phyloP scores from a whole-genome alignment of 2,113 vertebrate species.

The Calypte anna region DNA sequence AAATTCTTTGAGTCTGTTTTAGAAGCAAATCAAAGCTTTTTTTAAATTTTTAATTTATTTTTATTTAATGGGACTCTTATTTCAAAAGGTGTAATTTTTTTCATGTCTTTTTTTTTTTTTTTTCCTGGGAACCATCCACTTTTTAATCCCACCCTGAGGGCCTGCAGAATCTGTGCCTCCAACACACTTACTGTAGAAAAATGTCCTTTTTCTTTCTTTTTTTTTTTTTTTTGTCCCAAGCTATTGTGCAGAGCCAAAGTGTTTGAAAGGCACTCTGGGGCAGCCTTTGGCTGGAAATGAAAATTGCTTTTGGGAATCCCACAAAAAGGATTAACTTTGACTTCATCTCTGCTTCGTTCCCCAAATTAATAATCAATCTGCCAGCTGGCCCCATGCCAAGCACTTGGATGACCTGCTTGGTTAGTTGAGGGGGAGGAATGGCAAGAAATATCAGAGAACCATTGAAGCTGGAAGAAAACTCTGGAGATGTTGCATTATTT shows the following conservation, averaged over 20 bases:
- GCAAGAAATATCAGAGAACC: not conserved
- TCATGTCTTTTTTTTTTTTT: not conserved
- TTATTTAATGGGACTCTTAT: not conserved
- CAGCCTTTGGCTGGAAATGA: constrained; percentile 62
- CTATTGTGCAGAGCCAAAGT: constrained; percentile 28
- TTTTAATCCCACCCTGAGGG: not conserved
- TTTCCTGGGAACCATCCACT: not conserved
- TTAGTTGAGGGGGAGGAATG: not conserved
- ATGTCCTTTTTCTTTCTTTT: not conserved
- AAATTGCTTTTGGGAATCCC: constrained; percentile 74
- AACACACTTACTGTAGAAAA: not conserved
- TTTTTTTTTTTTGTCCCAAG: not conserved
- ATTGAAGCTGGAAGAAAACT: not conserved
- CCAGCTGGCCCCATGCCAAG: constrained; percentile 30
- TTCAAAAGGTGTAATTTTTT: not conserved
- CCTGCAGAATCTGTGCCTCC: not conserved
- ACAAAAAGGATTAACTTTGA: constrained; percentile 71
- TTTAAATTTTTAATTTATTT: not conserved
- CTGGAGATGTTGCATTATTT: not conserved
- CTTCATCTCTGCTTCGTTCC: constrained; percentile 59
- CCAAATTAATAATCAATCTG: constrained; percentile 73
- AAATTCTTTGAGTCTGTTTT: not conserved
- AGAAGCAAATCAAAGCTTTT: not conserved
- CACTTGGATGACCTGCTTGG: not conserved
- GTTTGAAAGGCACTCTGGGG: constrained; percentile 26